A percentile compares a stretch with the other conserved stretches of the same genome.
Conservation (phyloP, 1,140 invertebrate species). For the Diplogasteroides magnus region DNA sequence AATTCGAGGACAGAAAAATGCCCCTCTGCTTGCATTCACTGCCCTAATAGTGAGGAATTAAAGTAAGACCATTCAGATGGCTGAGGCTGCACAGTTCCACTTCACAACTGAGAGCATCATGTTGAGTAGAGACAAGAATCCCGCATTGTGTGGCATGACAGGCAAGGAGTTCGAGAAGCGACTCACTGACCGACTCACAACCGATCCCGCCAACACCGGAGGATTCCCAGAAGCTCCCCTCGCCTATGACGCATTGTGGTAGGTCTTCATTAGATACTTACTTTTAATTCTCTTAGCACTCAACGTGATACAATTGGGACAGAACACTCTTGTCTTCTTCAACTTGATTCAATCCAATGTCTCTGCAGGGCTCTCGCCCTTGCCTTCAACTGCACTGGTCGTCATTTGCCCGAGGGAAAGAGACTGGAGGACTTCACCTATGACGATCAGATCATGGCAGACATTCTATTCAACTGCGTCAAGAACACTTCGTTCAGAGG, state of each 20-base stretch:
- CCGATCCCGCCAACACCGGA: constrained; percentile 53
- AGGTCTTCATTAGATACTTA: too few relatives aligned
- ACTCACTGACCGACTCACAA: constrained; percentile 39
- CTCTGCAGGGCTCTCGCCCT: constrained; percentile 51
- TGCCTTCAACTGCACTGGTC: constrained; percentile 82
- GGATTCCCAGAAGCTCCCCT: constrained; percentile 96
- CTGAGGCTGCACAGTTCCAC: constrained; percentile 85
- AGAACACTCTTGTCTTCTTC: too few relatives aligned
- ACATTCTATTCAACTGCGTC: constrained; percentile 91
- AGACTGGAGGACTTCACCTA: constrained; percentile 91
- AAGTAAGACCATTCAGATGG: too few relatives aligned
- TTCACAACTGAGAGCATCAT: constrained; percentile 95
- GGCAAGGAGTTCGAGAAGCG: constrained; percentile 44
- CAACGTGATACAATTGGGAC: too few relatives aligned
- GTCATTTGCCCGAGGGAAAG: constrained; percentile 67
- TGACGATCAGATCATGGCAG: constrained; percentile 83
- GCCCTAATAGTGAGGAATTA: too few relatives aligned
- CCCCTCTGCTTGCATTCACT: too few relatives aligned
- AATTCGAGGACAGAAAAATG: too few relatives aligned
- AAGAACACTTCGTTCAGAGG: constrained; percentile 94
- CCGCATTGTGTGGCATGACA: constrained; percentile 49
- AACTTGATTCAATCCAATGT: too few relatives aligned
- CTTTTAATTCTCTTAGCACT: too few relatives aligned
- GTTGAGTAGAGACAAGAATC: constrained; percentile 62
- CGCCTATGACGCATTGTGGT: constrained; percentile 98